Evolutionary conservation across 1,140 invertebrate species (phyloP).

Genomic region (Drosophila funebris): DNA sequence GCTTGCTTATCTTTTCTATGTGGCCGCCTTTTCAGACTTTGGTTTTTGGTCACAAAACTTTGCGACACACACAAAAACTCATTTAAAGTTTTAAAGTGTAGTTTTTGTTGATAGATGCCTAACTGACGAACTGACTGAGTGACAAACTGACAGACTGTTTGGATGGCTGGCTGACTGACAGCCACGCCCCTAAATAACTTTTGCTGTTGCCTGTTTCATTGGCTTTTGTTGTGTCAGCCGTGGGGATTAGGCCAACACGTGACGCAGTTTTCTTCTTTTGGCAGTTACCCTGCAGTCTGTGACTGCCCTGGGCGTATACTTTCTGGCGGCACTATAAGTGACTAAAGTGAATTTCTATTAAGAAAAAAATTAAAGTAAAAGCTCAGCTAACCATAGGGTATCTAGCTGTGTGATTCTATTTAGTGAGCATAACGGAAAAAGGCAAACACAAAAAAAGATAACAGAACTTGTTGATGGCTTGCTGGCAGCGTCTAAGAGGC

Average conservation of each 20-base stretch:
- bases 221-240: constrained; percentile 34
- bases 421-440: no score
- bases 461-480: constrained; percentile 70
- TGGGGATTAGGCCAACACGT: constrained; percentile 59
- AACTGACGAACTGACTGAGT: constrained; percentile 4
- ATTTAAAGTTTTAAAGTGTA: constrained; percentile 79
- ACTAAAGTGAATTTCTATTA: not conserved
- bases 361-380: no score
- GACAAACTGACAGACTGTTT: constrained; percentile 21
- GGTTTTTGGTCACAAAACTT: constrained; percentile 56
- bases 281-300: not conserved
- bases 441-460: not conserved
- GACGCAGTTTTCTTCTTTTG: constrained; percentile 48
- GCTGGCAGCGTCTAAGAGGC: constrained; percentile 21
- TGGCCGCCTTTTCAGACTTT: not conserved
- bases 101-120: constrained; percentile 66
- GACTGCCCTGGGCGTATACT: not conserved
- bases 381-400: not conserved
- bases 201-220: constrained; percentile 57
- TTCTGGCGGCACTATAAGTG: not conserved
- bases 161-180: constrained; percentile 29
- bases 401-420: not conserved
- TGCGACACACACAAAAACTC: constrained; percentile 65
- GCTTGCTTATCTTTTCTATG: constrained; percentile 11
- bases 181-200: constrained; percentile 39